Evolutionary conservation across 2,113 vertebrate genomes (phyloP).

Genomic region (Pedionomus torquatus): DNA sequence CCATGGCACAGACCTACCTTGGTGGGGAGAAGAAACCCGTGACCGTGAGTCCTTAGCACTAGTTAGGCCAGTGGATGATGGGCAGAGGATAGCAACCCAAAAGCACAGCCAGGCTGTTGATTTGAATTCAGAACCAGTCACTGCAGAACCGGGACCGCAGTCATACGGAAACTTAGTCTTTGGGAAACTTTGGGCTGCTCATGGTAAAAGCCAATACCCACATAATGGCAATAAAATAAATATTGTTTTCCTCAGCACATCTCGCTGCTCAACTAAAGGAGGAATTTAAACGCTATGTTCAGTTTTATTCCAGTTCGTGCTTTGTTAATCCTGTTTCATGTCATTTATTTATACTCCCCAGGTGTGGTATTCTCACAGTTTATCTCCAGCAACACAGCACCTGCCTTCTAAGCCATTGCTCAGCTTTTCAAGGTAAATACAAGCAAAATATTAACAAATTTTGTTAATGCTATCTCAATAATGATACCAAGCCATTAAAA

Average conservation of each 20-base stretch:
- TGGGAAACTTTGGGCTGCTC: not conserved
- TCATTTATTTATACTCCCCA: not conserved
- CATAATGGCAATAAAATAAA: not conserved
- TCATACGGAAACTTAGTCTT: not conserved
- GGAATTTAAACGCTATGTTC: not conserved
- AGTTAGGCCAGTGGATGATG: fast-evolving
- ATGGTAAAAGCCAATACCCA: not conserved
- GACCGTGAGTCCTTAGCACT: not conserved
- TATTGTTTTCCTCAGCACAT: not conserved
- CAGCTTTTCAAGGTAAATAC: not conserved
- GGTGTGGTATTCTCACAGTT: not conserved
- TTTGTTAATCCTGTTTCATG: not conserved
- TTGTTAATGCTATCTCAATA: not conserved
- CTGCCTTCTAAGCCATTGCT: not conserved
- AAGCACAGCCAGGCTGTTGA: not conserved
- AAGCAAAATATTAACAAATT: not conserved
- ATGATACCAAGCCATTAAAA: not conserved
- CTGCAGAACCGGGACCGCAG: not conserved
- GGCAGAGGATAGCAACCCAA: not conserved
- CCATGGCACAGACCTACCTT: not conserved
- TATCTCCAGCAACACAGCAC: not conserved
- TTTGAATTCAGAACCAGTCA: not conserved
- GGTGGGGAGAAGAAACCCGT: not conserved
- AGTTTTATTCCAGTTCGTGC: not conserved
- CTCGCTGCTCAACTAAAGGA: not conserved